Base-by-base conservation (phyloP, 2,113 vertebrate genomes). In the Hyla sarda region DNA sequence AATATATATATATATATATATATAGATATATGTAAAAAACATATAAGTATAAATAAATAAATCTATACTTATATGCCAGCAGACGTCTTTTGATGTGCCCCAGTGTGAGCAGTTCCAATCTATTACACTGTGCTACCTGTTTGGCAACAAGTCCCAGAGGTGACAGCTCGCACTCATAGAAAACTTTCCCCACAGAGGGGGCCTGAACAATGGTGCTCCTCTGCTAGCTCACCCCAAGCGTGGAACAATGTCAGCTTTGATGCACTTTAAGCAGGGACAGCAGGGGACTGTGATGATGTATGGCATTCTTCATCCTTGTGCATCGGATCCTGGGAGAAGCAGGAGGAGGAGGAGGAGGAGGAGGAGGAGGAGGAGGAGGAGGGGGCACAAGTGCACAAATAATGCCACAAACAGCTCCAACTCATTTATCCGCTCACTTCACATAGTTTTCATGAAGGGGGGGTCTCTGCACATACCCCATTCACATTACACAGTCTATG, bases 241-340 rank as follows among this genome's bases (percentile, higher is more conserved):
- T 89, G 28, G 88, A 90, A 88, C 92, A 93, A 92, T 91, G 90
- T 87, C 67, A 72, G 90, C 93, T 94, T 94, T 92, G 93, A 93
- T 92, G 91, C 88, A 69, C 83, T 84, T 85, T 86, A 86, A 50
- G 82, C 87, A 89, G 90, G 81, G 90, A 89, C 92, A 85, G 91
- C 90, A 87, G 92, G 92, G 88, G 92, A 78, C 85, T 75, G 32
- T 89, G 90, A 89, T 62, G 87, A 52, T 79, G 90, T 88, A 89
- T 82, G 81, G 87, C 92, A 72, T 89, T 86, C 87, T 84, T 86
- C 88, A 71, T 58, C 78, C 89, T 88, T 89, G 90, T 88, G 89
- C 87, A 87, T 88, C 87, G 80, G 91, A 89, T 84, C 88, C 76
- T 86, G 88, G 89, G 84, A 91, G 83, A 67, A 86, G 67, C 79